phyloP scores from a whole-genome alignment of 2,888 invertebrate genomes.

The Sminthurides aquaticus region DNA sequence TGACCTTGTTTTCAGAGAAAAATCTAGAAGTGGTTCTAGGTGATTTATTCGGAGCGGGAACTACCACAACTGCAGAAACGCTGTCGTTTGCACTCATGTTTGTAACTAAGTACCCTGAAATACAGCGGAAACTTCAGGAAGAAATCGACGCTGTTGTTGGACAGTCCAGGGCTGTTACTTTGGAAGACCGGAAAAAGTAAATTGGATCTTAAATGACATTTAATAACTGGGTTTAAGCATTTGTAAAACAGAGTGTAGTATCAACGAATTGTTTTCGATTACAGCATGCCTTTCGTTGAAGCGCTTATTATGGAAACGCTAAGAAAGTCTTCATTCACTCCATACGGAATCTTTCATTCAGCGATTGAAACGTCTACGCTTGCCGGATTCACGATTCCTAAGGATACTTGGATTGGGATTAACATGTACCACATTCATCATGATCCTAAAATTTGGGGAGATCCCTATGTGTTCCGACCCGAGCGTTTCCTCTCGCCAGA shows the following conservation, averaged over 20 bases:
- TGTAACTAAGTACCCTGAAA: conserved; percentile 4
- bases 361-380: conserved; percentile 10
- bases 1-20: conserved; percentile 2
- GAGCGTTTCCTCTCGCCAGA: conserved; percentile 29
- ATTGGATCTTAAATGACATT: background rate
- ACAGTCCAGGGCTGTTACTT: background rate
- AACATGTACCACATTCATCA: conserved; percentile 24
- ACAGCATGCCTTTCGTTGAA: conserved; percentile 30
- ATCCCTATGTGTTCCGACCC: conserved; percentile 26
- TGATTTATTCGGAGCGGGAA: conserved; percentile 20
- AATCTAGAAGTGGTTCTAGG: background rate
- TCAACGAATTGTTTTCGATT: background rate
- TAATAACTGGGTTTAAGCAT: background rate
- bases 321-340: conserved; percentile 21
- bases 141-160: conserved; percentile 15
- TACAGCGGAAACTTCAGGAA: conserved; percentile 5
- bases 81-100: conserved; percentile 15
- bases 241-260: too few species aligned
- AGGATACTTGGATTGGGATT: conserved; percentile 14
- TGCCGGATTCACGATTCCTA: conserved; percentile 23
- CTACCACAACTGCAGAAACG: conserved; percentile 9
- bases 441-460: conserved; percentile 29
- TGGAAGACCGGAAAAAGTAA: conserved; percentile 12
- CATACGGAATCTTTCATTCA: conserved; percentile 23
- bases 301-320: conserved; percentile 29